A percentile compares a stretch with the other conserved stretches of the same genome.
Evolutionary conservation across 2,888 invertebrate species (phyloP).

Genomic region (Leucophora obtusa): DNA sequence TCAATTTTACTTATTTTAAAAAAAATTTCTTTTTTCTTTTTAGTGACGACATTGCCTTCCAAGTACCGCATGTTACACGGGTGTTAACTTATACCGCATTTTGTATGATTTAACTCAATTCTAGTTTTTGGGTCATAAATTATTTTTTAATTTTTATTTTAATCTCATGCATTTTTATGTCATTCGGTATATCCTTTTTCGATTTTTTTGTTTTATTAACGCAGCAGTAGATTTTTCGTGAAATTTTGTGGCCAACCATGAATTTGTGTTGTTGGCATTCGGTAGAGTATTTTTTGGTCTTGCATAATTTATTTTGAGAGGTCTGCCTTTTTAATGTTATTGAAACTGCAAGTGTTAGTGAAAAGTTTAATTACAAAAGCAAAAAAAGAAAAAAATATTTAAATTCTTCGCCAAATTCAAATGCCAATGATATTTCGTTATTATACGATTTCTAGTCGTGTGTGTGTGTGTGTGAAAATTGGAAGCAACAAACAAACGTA

Average conservation of each 20-base stretch:
- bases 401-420: slow-evolving; percentile 20
- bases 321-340: slow-evolving; percentile 62
- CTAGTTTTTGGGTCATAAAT: slow-evolving; percentile 50
- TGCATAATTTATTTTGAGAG: slow-evolving; percentile 39
- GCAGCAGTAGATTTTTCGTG: slow-evolving; percentile 22
- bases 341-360: slow-evolving; percentile 48
- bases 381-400: slow-evolving; percentile 10
- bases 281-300: slow-evolving; percentile 30
- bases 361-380: slow-evolving; percentile 1
- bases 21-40: too few species aligned
- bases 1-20: neutral
- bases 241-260: slow-evolving; percentile 53
- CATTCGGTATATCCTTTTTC: slow-evolving; percentile 43
- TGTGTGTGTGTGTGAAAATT: neutral
- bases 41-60: slow-evolving; percentile 18
- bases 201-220: slow-evolving; percentile 2
- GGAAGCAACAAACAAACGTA: neutral
- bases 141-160: slow-evolving; percentile 43
- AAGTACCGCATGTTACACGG: slow-evolving; percentile 59
- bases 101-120: slow-evolving; percentile 28
- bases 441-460: neutral
- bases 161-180: slow-evolving; percentile 47
- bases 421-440: neutral
- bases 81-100: slow-evolving; percentile 47
- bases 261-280: slow-evolving; percentile 34